Percentiles rank a stretch among this genome's conserved stretches.
Conservation (phyloP, 2,888 invertebrate species). For the Drosophila monieri region DNA sequence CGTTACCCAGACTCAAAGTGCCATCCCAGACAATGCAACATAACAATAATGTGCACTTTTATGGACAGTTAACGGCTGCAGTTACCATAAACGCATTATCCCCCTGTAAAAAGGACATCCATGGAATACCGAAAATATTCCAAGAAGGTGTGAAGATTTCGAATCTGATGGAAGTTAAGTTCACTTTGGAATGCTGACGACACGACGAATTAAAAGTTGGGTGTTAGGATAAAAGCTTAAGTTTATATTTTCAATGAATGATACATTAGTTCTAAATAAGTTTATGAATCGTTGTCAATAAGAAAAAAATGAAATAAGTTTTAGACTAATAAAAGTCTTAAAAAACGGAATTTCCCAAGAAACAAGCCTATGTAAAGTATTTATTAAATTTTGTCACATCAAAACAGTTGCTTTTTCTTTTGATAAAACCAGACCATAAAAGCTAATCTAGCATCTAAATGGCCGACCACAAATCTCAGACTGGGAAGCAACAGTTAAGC, state of each 20-base stretch:
- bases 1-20: conserved; percentile 60
- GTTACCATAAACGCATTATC: conserved; percentile 77
- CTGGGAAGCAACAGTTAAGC: conserved; percentile 42
- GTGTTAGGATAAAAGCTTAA: too few relatives aligned
- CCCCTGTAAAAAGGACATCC: conserved; percentile 49
- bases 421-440: conserved; percentile 41
- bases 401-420: background rate
- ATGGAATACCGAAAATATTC: conserved; percentile 60
- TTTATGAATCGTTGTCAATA: too few relatives aligned
- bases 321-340: too few relatives aligned
- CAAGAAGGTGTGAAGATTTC: conserved; percentile 26
- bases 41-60: conserved; percentile 80
- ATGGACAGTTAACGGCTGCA: conserved; percentile 78
- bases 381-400: background rate
- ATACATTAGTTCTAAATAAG: too few relatives aligned
- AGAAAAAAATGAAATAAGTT: too few relatives aligned
- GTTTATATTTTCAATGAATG: too few relatives aligned
- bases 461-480: conserved; percentile 39
- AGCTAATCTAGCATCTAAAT: conserved; percentile 69
- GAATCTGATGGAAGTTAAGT: conserved; percentile 17
- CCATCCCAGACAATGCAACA: conserved; percentile 73
- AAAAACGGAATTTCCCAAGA: too few relatives aligned
- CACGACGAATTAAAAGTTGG: too few relatives aligned
- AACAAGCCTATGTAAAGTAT: too few relatives aligned
- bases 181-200: too few relatives aligned